Base-by-base conservation (phyloP, 2,797 vertebrate species). In the Typhlichthys subterraneus region DNA sequence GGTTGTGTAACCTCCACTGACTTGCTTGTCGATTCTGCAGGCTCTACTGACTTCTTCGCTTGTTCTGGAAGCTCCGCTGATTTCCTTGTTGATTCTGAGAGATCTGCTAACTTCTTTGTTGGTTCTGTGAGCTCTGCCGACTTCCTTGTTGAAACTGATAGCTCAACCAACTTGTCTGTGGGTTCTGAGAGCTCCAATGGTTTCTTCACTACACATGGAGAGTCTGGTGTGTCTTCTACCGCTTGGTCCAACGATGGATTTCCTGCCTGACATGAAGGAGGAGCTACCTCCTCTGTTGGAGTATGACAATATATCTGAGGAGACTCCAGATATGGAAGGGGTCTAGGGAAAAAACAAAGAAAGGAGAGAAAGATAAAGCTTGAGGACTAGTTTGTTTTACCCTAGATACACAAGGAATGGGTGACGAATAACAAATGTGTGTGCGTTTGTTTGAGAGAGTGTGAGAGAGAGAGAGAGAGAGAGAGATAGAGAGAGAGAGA, bases 271-370 rank as follows among this genome's bases (percentile, higher is more conserved):
- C 17, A 77, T 65, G 75, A 59, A 33, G 74, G 76, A 64, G 67
- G 53, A 48, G 53, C 69, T 75, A 75, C 31, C 47, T 92, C 91
- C 50, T 90, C 89, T 62, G 83, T 77, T 0, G 90, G 87, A 57
- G 86, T 91, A 33, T 65, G 57, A 85, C 91, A 90, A 77, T 91
- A 89, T 48, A 64, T 76, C 48, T 91, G 85, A 76, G 91, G 89
- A 66, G 85, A 92, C 51, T 87, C 85, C 74, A 93, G 72, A 57
- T 80, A 86, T 65, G 85, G 85, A 77, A 93, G 73, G 46, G 88
- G 81, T 81, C 92, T 93, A 80, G 19, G 57, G 77, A 79, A 81
- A 76, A 51, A 85, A 77, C 42, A 65, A 14, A 10, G 38, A 42
- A n/a, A 42, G 23, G 15, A 54, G 68, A 75, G n/a, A 74, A 54